phyloP scores from a whole-genome alignment of 2,113 vertebrate genomes.

The Clarias gariepinus region DNA sequence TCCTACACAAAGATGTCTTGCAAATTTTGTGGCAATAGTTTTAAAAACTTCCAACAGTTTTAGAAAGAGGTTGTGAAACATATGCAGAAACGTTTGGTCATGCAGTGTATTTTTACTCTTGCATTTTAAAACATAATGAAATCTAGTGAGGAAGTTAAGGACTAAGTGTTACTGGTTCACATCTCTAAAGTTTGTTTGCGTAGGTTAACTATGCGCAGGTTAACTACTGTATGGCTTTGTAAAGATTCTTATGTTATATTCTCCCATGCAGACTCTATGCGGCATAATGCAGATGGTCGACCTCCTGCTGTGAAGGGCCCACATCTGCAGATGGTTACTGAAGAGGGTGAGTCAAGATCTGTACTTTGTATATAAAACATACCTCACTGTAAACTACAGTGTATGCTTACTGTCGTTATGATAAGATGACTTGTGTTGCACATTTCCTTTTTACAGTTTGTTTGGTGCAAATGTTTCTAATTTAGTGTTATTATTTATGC shows the following conservation, averaged over 20 bases:
- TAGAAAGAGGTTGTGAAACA: background rate
- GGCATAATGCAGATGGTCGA: conserved; percentile 50
- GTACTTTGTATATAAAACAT: background rate
- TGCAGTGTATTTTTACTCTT: background rate
- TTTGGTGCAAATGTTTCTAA: background rate
- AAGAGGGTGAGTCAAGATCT: conserved; percentile 63
- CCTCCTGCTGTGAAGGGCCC: conserved; percentile 39
- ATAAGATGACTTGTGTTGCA: background rate
- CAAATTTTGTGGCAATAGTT: background rate
- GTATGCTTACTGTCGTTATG: background rate
- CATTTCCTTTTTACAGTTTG: too few species aligned
- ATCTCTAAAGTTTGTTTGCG: background rate
- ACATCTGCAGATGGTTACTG: conserved; percentile 51
- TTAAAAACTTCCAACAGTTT: background rate
- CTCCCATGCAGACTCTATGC: conserved; percentile 63
- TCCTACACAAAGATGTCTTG: background rate
- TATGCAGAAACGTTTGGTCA: background rate
- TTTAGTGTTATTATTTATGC: background rate
- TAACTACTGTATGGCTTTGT: too few species aligned
- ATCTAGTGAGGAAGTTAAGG: background rate
- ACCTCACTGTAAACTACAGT: background rate
- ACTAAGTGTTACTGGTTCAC: background rate
- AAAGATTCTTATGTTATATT: background rate
- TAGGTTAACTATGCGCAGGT: background rate
- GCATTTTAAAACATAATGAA: background rate